Base-by-base conservation (phyloP, 2,113 vertebrate species). In the Raja brachyura region DNA sequence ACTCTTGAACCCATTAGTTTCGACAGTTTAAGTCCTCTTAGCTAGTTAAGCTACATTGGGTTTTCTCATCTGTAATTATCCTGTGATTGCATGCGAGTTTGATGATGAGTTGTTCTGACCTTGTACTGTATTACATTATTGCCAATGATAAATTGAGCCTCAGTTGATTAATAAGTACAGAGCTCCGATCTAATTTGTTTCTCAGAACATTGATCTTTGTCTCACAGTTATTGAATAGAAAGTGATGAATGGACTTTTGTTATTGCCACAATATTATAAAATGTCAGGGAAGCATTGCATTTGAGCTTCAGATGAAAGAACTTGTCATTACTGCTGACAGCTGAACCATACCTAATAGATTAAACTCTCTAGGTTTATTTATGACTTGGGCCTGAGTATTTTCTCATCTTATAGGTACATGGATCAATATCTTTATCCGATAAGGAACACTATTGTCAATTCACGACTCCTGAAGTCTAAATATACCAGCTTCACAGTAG, bases 231-330 rank as follows among this genome's bases (percentile, higher is more conserved):
- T n/a, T 90, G 90, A 74, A 73, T 73, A 33, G 90, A 92, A 92
- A 92, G 90, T 92, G 90, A 73, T 92, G 90, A 68, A 92, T 74
- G 31, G 39, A 20, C 90, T 10, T 92, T 39, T 22, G 10, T 92
- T 92, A 92, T 92, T 92, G 90, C 90, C 22, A 28, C 68, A 92
- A 70, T 92, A 92, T 92, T 16, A 73, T 63, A 88, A 92, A 92
- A 74, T 54, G 90, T 92, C 90, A 92, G 63, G 39, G 22, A 92
- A 74, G 90, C 33, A 73, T 73, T 92, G 33, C 33, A 66, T 74
- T 74, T 92, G 90, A 92, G 90, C 68, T 74, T 92, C 54, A 74
- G 90, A 92, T 74, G 33, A 92, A 92, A 74, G 90, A 48, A 68
- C 1, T 70, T 73, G 81, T 86, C 56, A n/a, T 66, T 88, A 5